These are phyloP conservation scores for Gadopsis bispinosus DNA, from an alignment of 2,797 vertebrate species.

Conservation along the genomic window DNA sequence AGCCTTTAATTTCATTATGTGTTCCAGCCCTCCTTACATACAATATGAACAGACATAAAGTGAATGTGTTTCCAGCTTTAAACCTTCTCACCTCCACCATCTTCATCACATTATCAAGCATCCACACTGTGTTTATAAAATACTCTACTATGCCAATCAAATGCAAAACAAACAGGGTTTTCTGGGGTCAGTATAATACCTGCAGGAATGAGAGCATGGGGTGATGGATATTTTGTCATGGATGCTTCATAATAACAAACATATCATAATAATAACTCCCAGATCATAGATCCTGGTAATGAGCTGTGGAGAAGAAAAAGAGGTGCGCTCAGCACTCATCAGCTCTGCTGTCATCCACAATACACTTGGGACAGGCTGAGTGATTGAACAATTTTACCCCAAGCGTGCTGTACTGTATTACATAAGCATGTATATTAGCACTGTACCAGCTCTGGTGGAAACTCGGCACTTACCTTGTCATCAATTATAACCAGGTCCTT, in stretches of 20 bases:
- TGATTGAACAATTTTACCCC: constrained; percentile 60
- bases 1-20: background rate
- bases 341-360: constrained; percentile 55
- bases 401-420: constrained; percentile 69
- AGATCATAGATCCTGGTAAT: constrained; percentile 67
- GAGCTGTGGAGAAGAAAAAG: constrained; percentile 48
- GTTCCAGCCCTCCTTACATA: background rate
- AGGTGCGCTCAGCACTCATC: constrained; percentile 46
- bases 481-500: constrained; percentile 96
- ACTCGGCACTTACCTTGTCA: constrained; percentile 88
- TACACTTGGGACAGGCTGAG: constrained; percentile 60
- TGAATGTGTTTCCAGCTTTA: constrained; percentile 11
- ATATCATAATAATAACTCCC: constrained; percentile 55
- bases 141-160: constrained; percentile 27
- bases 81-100: constrained; percentile 13
- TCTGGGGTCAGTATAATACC: constrained; percentile 42
- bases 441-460: constrained; percentile 28
- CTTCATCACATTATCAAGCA: constrained; percentile 15
- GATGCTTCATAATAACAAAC: constrained; percentile 60
- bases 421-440: constrained; percentile 63
- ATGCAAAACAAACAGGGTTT: constrained; percentile 30
- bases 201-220: constrained; percentile 34
- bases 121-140: constrained; percentile 21
- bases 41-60: background rate
- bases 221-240: constrained; percentile 61